A percentile compares a stretch with the other conserved stretches of the same genome.
Conservation (phyloP, 2,113 vertebrate genomes). For the Peromyscus polionotus region DNA sequence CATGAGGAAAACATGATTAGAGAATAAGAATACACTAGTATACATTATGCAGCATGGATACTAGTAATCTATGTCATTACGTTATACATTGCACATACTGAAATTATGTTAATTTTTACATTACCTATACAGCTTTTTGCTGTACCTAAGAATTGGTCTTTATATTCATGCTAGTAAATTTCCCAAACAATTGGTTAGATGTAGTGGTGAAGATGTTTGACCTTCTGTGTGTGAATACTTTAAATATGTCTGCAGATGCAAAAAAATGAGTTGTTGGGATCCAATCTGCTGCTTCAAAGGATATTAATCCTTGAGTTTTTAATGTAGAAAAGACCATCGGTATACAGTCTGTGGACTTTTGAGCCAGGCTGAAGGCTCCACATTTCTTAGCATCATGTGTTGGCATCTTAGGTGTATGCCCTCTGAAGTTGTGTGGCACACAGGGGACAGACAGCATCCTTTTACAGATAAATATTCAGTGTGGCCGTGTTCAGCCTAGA, state of each 20-base stretch:
- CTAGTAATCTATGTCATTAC: background rate
- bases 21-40: background rate
- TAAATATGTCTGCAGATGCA: background rate
- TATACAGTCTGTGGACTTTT: background rate
- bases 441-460: background rate
- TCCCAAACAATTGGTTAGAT: background rate
- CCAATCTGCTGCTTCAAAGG: slow-evolving; percentile 37
- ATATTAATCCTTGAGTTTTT: background rate
- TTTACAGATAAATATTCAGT: background rate
- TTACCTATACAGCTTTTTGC: slow-evolving; percentile 11
- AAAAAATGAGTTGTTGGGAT: background rate
- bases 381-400: background rate
- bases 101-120: background rate
- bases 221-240: background rate
- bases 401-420: background rate
- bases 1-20: background rate
- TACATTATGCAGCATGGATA: background rate
- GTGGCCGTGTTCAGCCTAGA: background rate
- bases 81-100: background rate
- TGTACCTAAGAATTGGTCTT: background rate
- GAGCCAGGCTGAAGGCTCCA: background rate
- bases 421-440: background rate
- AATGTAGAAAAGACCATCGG: background rate
- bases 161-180: background rate
- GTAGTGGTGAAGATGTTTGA: background rate